Base-by-base conservation (phyloP, 2,113 vertebrate species). In the Canis aureus region DNA sequence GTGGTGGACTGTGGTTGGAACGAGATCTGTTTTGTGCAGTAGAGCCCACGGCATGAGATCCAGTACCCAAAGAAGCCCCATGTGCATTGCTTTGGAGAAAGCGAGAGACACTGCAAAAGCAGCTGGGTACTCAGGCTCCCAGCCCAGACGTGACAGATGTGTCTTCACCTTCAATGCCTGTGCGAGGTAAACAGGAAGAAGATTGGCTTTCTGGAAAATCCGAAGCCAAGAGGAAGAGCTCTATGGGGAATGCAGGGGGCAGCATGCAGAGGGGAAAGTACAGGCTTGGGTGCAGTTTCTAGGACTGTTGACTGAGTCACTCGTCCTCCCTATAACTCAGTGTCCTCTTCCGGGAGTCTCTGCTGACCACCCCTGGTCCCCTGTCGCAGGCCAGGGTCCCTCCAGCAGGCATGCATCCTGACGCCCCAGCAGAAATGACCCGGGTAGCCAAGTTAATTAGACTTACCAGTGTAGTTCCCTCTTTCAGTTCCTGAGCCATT, bases 181-280 rank as follows among this genome's bases (percentile, higher is more conserved):
- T 22, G 82, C 16, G 35, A 69, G 62, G 12, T 8, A 49, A 87
- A 80, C 83, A 92, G 90, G 53, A 53, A 29, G 5, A n/a, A 81
- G 71, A 25, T 71, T 17, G 85, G 23, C 85, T 81, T 38, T 91
- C 85, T 62, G 85, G 38, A 73, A 71, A 19, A 80, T 88, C 74
- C 16, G 29, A 69, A 59, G 53, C 62, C 85, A 23, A 94, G 35
- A 69, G 29, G 27, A 59, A 25, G 53, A 80, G 49, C 17, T 17
- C 1, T 69, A 11, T 22, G 53, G 69, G 51, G 15, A 95, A 53
- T 69, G 6, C 22, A 17, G 49, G 32, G 32, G 4, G 20, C 4
- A 5, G 4, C 3, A 1, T 0, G 1, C 15, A 8, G 25, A 15
- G 20, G 9, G 67, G 17, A 15, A 57, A 22, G 29, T 16, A 1